Evolutionary conservation across 2,888 invertebrate species (phyloP), one percentile per base, ranked within the genome.

Genomic region (Mystacides longicornis): DNA sequence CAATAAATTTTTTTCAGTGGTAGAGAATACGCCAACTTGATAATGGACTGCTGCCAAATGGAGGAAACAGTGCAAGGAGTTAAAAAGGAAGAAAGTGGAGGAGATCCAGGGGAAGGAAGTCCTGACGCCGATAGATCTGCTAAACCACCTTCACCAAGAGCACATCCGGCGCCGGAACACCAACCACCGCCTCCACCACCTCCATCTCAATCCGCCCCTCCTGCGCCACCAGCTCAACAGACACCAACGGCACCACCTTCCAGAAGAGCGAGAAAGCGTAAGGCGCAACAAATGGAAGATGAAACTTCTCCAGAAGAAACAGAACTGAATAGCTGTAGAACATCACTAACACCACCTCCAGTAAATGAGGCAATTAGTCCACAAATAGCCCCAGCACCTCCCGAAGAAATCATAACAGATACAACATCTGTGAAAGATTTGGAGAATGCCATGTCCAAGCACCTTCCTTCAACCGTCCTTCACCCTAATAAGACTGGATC

Each of bases 381-480:
- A 27, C 76, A 78, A 62, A 70, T 73, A 27, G 62, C 69, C 45
- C 67, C 69, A 18, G 64, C 73, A 63, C 58, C 71, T 64, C 66
- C 77, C 11, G 73, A 73, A 43, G 73, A 74, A 49, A 65, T 66
- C 47, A 68, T 65, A 21, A 68, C 73, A 1, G 78, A 77, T 45
- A 75, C 75, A 0, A 81, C 82, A 0, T 89, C 92, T 1, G 93
- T 93, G 0, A 92, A 93, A 71, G 94, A 95, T 66, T 76, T 96
- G 63, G 95, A 96, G 71, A 93, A 94, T 67, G 95, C 93, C 47
- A 96, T 96, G 95, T 94, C 95, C 19, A 94, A 94, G 67, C 95
- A 95, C 74, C 75, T 96, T 56, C 90, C 90, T 0, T 72, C 77
- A 2, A 68, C 71, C 2, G 75, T 80, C 47, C 71, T 82, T 62